A percentile compares a stretch with the other conserved stretches of the same genome.
Evolutionary conservation across 2,888 invertebrate genomes (phyloP).

Genomic region (Eilema depressum): DNA sequence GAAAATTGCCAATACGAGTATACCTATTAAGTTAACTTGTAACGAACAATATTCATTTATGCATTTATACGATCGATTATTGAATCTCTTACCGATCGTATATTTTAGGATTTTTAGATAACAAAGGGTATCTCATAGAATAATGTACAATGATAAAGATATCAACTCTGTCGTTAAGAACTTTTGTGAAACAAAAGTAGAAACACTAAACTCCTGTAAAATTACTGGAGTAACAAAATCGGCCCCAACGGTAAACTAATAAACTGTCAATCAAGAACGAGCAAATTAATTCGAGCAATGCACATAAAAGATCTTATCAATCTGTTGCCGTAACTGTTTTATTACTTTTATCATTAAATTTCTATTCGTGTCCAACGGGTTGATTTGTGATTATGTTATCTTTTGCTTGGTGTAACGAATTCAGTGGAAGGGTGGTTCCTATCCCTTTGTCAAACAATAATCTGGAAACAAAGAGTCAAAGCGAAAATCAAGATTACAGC

Average conservation of each 20-base stretch:
- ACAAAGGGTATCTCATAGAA: too few relatives aligned
- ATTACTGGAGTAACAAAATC: background rate
- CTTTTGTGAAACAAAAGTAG: background rate
- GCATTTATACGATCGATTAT: too few relatives aligned
- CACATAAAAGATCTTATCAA: conserved; percentile 46
- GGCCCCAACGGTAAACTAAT: background rate
- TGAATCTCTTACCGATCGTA: too few relatives aligned
- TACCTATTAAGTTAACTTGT: too few relatives aligned
- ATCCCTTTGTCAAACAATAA: conserved; percentile 39
- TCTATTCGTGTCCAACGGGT: conserved; percentile 37
- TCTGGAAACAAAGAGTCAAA: conserved; percentile 19
- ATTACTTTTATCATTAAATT: conserved; percentile 51
- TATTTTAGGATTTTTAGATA: too few relatives aligned
- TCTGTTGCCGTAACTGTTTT: conserved; percentile 49
- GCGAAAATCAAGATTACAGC: conserved; percentile 20
- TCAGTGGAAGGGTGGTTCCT: conserved; percentile 30
- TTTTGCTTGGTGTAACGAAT: conserved; percentile 29
- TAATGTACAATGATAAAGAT: too few relatives aligned
- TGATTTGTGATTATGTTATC: conserved; percentile 35
- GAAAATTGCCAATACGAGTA: too few relatives aligned
- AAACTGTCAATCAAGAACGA: conserved; percentile 26
- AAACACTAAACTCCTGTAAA: background rate
- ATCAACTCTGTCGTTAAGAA: background rate
- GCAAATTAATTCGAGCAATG: conserved; percentile 52
- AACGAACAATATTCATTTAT: too few relatives aligned